Evolutionary conservation across 2,888 invertebrate genomes (phyloP), one percentile per base, ranked within the genome.

Genomic region (Pristionchus entomophagus): DNA sequence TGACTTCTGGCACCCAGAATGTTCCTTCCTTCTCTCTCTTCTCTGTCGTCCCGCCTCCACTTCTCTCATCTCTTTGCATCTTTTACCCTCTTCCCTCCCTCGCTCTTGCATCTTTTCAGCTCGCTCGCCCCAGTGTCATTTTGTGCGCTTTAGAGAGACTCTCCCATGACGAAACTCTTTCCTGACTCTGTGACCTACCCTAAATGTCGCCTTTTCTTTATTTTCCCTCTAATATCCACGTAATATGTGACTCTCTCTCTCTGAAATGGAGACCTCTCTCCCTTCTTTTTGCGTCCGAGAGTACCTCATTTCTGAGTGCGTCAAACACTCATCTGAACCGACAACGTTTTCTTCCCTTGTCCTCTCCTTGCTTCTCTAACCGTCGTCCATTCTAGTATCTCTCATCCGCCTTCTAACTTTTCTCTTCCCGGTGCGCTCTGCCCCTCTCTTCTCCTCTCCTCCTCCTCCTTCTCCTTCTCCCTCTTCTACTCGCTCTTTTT

Each of bases 301-400:
- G 73, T 41, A 45, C 41, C 73, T 80, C 49, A 45, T 80, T 26
- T 41, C 32, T 80, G 41, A 80, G 49, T 80, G 78, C 78, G 78
- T 80, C 78, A 80, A 80, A 80, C 78, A 80, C 53, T 59, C 82
- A 59, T 82, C 56, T 82, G 82, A 82, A 82, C 82, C 59, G 53
- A 59, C 35, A 45, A 77, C 78, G 51, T 78, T 29, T 78, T 49
- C 51, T 38, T 38, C 26, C 49, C 35, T 22, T 22, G 32, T 51
- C 84, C 38, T 84, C 32, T 26, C 84, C 59, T n/a, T 32, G 53
- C 59, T 56, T 26, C 45, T 49, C 84, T 84, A 22, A 62, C 69
- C 59, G 59, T n/a, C 59, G 19, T 82, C 56, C 29, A 45, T 38
- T 84, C 32, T n/a, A n/a, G n/a, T n/a, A n/a, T n/a, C n/a, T 69